Base-by-base conservation (phyloP, 2,113 vertebrate genomes). In the Terrapene triunguis region DNA sequence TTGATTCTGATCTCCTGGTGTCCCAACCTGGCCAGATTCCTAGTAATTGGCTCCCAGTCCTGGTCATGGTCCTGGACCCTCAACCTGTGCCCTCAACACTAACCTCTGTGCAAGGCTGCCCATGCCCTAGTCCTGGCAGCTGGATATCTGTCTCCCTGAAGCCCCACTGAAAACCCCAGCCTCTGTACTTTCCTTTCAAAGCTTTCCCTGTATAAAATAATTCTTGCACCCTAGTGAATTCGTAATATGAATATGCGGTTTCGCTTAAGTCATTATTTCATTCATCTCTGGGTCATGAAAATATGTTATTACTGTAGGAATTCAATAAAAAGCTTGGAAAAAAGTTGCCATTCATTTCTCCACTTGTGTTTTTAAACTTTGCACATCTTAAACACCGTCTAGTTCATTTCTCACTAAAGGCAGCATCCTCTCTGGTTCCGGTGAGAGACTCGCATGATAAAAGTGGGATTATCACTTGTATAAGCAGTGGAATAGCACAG, bases 401-500 rank as follows among this genome's bases (percentile, higher is more conserved):
- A 16, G 74, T 47, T 78, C 42, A 16, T 78, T 47, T 78, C 74
- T 90, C 74, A 17, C 48, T 89, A 80, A 93, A 42, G 0, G 1
- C 25, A 78, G 89, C 84, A 91, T 95, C 86, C 82, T 89, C 6
- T 91, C 51, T 85, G 6, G 65, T 76, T 96, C 92, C 87, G 57
- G 16, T 79, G 93, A 94, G 89, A 88, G 90, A 84, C 79, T 42
- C 44, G 47, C 1, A 0, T 24, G 80, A 53, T 94, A 59, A 92
- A 95, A 95, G 19, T 8, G 44, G 90, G 82, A 95, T 96, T 97
- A 94, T 72, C 95, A 9, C 87, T 87, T 93, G 32, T 27, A 59
- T 42, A 79, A 94, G 62, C 78, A 76, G 69, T 4, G 1, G 80
- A 72, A 42, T 13, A 14, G 86, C 89, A 51, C 16, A n/a, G 89